Percentiles rank a stretch among this genome's conserved stretches.
Evolutionary conservation across 2,888 invertebrate genomes (phyloP).

Genomic region (Heliconius erato): DNA sequence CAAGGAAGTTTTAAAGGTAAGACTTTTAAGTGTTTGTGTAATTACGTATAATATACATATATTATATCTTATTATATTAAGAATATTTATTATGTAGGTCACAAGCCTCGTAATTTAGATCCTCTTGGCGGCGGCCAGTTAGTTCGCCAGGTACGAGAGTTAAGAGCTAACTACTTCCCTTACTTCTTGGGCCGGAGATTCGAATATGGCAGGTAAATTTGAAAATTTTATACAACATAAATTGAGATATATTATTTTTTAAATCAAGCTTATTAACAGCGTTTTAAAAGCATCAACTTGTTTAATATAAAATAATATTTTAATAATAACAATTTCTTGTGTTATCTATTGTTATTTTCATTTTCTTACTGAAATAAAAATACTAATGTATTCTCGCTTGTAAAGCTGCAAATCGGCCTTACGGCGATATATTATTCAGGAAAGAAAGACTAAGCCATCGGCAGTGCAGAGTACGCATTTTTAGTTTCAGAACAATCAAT

Average conservation of each 20-base stretch:
- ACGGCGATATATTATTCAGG: slow-evolving; percentile 35
- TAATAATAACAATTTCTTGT: background rate
- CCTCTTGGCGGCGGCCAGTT: slow-evolving; percentile 75
- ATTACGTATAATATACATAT: slow-evolving; percentile 1
- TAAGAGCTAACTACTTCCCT: slow-evolving; percentile 64
- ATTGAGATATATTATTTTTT: too few species aligned
- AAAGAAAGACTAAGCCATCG: slow-evolving; percentile 26
- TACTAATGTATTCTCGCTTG: background rate
- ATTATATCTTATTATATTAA: slow-evolving; percentile 16
- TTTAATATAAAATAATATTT: background rate
- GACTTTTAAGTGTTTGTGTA: slow-evolving; percentile 39
- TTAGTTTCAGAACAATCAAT: slow-evolving; percentile 26
- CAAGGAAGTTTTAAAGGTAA: slow-evolving; percentile 48
- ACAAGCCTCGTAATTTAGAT: slow-evolving; percentile 75
- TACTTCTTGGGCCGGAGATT: slow-evolving; percentile 65
- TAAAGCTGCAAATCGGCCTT: slow-evolving; percentile 29
- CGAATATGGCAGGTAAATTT: slow-evolving; percentile 64
- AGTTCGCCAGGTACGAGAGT: slow-evolving; percentile 72
- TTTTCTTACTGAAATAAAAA: background rate
- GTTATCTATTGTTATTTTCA: background rate
- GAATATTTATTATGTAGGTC: slow-evolving; percentile 64
- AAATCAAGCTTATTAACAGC: too few species aligned
- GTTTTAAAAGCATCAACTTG: background rate
- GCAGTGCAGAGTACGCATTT: slow-evolving; percentile 19
- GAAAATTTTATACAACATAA: too few species aligned